Evolutionary conservation across 2,113 vertebrate genomes (phyloP), one percentile per base, ranked within the genome.

Genomic region (Zosterops japonicus): DNA sequence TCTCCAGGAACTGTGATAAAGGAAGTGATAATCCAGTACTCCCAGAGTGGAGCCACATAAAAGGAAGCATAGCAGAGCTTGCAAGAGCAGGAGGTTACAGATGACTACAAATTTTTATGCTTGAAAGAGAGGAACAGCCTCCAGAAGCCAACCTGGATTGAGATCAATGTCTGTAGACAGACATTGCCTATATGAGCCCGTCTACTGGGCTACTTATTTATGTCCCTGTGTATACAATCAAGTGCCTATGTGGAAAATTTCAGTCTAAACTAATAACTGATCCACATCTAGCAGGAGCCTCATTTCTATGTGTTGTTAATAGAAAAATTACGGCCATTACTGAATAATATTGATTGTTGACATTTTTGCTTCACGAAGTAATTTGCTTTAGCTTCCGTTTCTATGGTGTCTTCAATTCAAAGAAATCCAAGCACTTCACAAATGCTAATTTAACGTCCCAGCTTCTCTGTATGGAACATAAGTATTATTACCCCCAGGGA

Each of bases 311-410:
- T 82, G 31, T 39, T 79, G 46, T 52, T 94, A 94, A 95, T 85
- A 76, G 61, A 60, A 89, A 93, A 95, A 97, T 87, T 79, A 74
- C 0, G 5, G 25, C 46, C 0, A 0, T 71, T 78, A 53, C n/a
- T 53, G 41, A 84, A 36, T 57, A 61, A 36, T 75, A 65, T 35
- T 65, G 12, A 53, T 52, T 89, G 65, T 81, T 93, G 76, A 61
- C 59, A 31, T 57, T 88, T 95, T 77, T 94, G 28, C 67, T 79
- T 89, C 70, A 35, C 36, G 42, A 27, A 21, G 11, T 72, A 14
- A 64, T 95, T 93, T 72, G 22, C 74, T 82, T 76, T 87, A 84
- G 67, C 69, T 28, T 87, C 60, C 65, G 64, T 75, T 89, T 92
- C 89, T 63, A 16, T 33, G 42, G 36, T 7, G 0, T 68, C n/a